Conservation (phyloP, 2,797 vertebrate species). For the Lepus oiostolus region DNA sequence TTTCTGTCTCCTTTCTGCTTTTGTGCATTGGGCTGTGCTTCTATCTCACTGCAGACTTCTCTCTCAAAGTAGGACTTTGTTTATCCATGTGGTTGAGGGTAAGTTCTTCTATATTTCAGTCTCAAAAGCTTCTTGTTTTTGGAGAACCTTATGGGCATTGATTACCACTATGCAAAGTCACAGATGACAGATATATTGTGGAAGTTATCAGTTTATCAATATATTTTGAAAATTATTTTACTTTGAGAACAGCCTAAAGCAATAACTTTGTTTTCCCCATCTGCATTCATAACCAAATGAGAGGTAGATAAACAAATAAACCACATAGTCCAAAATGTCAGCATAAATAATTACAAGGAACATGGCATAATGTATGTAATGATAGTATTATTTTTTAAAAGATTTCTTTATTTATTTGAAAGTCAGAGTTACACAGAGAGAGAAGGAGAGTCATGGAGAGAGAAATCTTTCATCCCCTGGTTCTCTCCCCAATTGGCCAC, state of each 20-base stretch:
- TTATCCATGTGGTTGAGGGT: background rate
- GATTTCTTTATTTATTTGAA: too few relatives aligned
- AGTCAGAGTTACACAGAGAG: too few relatives aligned
- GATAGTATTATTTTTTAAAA: background rate
- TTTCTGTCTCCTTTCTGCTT: background rate
- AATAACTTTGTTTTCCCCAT: background rate
- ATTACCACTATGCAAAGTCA: too few relatives aligned
- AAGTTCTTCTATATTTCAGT: background rate
- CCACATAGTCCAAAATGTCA: background rate
- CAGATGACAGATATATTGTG: background rate
- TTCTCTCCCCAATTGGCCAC: too few relatives aligned
- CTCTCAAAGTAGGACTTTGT: background rate
- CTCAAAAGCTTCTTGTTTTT: background rate
- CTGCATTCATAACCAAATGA: background rate
- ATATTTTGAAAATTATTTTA: background rate
- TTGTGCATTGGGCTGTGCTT: background rate
- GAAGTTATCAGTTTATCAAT: background rate
- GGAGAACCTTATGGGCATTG: background rate
- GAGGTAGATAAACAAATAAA: background rate
- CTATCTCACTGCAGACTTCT: background rate
- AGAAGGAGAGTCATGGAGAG: too few relatives aligned
- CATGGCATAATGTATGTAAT: background rate
- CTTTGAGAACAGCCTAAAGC: background rate
- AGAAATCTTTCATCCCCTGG: too few relatives aligned
- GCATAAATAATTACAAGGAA: background rate